A percentile compares a stretch with the other conserved stretches of the same genome.
phyloP scores from a whole-genome alignment of 2,888 invertebrate genomes.

The Trisateles emortualis region DNA sequence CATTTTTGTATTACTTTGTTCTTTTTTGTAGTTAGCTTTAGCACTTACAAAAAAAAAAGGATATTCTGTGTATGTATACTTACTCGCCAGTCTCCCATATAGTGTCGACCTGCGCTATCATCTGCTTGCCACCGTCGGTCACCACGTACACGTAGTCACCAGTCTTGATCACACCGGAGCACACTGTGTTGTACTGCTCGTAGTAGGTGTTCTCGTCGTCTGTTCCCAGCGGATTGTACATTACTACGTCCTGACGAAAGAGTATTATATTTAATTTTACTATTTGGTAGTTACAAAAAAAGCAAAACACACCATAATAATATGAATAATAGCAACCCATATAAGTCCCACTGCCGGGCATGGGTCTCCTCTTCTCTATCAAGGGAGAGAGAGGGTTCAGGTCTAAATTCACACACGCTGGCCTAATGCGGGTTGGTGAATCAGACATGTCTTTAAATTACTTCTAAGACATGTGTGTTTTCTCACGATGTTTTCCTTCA shows the following conservation, averaged over 20 bases:
- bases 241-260: slow-evolving; percentile 90
- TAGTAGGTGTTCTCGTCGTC: slow-evolving; percentile 95
- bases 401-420: too few species aligned
- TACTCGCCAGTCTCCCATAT: slow-evolving; percentile 97
- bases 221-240: slow-evolving; percentile 89
- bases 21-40: not conserved
- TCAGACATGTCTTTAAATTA: too few species aligned
- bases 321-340: too few species aligned
- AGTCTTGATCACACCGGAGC: slow-evolving; percentile 93
- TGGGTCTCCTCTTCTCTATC: too few species aligned
- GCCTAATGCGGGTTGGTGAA: too few species aligned
- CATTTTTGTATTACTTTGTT: too few species aligned
- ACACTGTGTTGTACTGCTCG: slow-evolving; percentile 96
- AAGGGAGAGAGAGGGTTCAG: too few species aligned
- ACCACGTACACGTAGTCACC: slow-evolving; percentile 99
- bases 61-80: slow-evolving; percentile 67
- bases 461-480: too few species aligned
- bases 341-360: too few species aligned
- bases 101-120: slow-evolving; percentile 96
- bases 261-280: not conserved
- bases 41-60: not conserved
- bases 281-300: not conserved
- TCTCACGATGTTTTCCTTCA: too few species aligned
- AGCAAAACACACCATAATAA: not conserved
- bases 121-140: slow-evolving; percentile 95